A percentile compares a stretch with the other conserved stretches of the same genome.
Evolutionary conservation across 2,888 invertebrate species (phyloP).

Genomic region (Minunthozetes semirufus): DNA sequence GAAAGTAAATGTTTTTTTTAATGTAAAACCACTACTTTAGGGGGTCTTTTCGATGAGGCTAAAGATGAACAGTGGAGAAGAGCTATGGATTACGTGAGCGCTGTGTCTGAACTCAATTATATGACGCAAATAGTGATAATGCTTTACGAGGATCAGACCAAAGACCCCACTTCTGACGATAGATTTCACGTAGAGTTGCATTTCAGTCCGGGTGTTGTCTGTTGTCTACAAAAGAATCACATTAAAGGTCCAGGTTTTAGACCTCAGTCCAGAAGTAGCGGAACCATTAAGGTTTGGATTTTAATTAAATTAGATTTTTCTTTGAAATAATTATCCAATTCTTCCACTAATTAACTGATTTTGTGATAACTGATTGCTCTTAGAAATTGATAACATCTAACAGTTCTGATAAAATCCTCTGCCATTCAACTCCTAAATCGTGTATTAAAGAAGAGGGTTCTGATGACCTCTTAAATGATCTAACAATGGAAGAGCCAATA

Average conservation of each 20-base stretch:
- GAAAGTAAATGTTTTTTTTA: too few relatives aligned
- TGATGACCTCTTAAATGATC: conserved; percentile 34
- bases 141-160: conserved; percentile 97
- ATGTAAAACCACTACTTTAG: background rate
- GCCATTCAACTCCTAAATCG: conserved; percentile 37
- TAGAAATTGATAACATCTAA: conserved; percentile 32
- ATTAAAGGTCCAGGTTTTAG: conserved; percentile 80
- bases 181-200: conserved; percentile 96
- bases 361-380: background rate
- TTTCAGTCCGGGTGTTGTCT: conserved; percentile 96
- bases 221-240: conserved; percentile 83
- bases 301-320: background rate
- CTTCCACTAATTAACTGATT: background rate
- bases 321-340: too few relatives aligned
- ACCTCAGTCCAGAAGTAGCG: conserved; percentile 71
- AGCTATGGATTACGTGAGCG: conserved; percentile 96
- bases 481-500: conserved; percentile 40
- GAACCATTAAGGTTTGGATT: conserved; percentile 32
- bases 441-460: conserved; percentile 43
- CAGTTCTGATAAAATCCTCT: conserved; percentile 30
- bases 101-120: conserved; percentile 96
- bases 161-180: conserved; percentile 53
- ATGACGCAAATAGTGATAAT: conserved; percentile 99
- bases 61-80: conserved; percentile 96
- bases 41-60: conserved; percentile 52